Conservation (phyloP, 2,797 vertebrate species). For the Rhynchotus rufescens region DNA sequence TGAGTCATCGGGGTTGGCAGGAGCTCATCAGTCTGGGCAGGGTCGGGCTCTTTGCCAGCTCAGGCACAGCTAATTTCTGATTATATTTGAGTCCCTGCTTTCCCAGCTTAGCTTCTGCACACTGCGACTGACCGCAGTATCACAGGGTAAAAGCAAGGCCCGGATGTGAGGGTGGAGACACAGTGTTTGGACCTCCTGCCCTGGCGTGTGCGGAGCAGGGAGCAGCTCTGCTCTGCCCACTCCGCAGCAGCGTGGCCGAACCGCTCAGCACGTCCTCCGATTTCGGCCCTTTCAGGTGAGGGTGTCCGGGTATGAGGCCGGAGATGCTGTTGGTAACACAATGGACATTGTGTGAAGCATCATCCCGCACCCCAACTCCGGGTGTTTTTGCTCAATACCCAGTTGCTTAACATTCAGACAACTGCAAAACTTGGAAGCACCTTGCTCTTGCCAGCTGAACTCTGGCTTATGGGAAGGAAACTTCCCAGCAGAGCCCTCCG, state of each 20-base stretch:
- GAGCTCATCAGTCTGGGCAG: neutral
- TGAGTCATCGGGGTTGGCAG: neutral
- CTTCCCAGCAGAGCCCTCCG: neutral
- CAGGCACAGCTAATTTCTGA: neutral
- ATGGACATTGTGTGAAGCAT: neutral
- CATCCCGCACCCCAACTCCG: neutral
- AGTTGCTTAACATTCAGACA: neutral
- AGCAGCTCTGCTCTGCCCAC: neutral
- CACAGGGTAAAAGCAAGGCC: neutral
- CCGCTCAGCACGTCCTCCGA: too few species aligned
- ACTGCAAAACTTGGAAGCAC: neutral
- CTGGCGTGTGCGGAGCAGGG: neutral
- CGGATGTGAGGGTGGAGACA: neutral
- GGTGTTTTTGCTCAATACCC: neutral
- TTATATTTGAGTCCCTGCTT: neutral
- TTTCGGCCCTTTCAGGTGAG: neutral
- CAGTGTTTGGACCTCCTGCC: neutral
- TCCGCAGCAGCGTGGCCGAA: neutral
- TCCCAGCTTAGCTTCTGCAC: neutral
- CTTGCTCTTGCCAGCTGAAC: neutral
- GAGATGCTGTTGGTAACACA: neutral
- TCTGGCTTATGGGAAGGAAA: neutral
- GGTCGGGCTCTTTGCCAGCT: neutral
- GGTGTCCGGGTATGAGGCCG: neutral
- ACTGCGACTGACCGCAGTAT: rapidly evolving